Evolutionary conservation across 2,888 invertebrate species (phyloP), one percentile per base, ranked within the genome.

Genomic region (Leptinotarsa juncta): DNA sequence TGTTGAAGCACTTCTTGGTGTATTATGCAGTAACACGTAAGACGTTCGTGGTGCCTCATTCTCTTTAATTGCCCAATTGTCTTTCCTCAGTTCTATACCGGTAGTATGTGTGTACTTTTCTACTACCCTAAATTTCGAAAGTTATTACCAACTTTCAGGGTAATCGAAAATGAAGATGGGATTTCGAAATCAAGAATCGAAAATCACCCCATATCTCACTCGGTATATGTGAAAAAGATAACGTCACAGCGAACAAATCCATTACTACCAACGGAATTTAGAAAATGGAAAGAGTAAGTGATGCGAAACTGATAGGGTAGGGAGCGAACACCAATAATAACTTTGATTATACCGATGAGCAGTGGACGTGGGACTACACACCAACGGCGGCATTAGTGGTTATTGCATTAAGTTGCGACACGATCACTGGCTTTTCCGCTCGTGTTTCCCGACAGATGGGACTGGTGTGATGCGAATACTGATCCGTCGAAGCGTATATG

Each of bases 331-430:
- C 53, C 51, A 55, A 66, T 49, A 70, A 70, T 71, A 71, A 71
- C 66, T 71, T 71, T 71, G 71, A 71, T 71, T 71, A 71, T 66
- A 55, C 53, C 26, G 71, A 66, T 57, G 65, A 65, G 16, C 66
- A 20, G 66, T 16, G 66, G 66, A 48, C 69, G 69, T 69, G 69
- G 57, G 69, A 48, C 57, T n/a, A 69, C 69, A 42, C 62, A 49
- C 69, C 69, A 69, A 69, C 69, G 55, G 57, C 57, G 16, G 69
- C 69, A 69, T 69, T 69, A 69, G 68, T 18, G 68, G 68, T 69
- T 69, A 69, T 69, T 69, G 68, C 68, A 69, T 69, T 69, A 62
- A 62, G 62, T 32, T 62, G 62, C 42, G 62, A 62, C 62, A 62
- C 62, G 62, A 62, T 62, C 42, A 18, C 62, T 42, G n/a, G 32